Conservation (phyloP, 2,888 invertebrate species). For the Platycnemis pennipes region DNA sequence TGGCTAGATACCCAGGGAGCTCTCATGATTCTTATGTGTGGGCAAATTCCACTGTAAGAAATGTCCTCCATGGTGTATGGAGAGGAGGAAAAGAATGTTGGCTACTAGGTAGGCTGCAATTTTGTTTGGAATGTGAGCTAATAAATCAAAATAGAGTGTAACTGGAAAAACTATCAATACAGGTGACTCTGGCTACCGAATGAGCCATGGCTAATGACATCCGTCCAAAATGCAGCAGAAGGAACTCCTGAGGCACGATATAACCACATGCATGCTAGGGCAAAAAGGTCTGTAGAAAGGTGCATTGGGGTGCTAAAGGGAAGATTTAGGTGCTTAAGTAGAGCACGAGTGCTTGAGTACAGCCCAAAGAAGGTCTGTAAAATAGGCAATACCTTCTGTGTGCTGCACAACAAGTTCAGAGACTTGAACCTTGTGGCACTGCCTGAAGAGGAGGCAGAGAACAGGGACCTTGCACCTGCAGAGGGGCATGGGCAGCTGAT, state of each 20-base stretch:
- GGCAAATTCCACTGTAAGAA: neutral
- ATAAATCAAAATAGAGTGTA: neutral
- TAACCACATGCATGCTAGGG: neutral
- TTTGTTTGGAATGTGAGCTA: neutral
- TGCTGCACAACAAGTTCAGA: no score
- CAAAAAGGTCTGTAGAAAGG: conserved; percentile 63
- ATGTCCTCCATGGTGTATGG: neutral
- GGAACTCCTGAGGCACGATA: conserved; percentile 68
- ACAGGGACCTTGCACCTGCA: no score
- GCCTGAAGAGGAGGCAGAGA: neutral
- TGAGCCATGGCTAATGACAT: conserved; percentile 69
- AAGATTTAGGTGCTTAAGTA: conserved; percentile 65
- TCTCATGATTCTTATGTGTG: neutral
- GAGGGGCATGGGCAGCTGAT: no score
- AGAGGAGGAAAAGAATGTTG: neutral
- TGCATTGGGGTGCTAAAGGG: conserved; percentile 69
- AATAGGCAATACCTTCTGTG: no score
- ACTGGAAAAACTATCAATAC: neutral
- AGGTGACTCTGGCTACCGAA: conserved; percentile 69
- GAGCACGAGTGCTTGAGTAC: neutral
- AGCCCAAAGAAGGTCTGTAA: no score
- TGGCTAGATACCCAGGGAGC: neutral
- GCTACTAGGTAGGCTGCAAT: neutral
- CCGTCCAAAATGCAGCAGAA: conserved; percentile 61
- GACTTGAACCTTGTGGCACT: no score